Conservation (phyloP, 2,888 invertebrate genomes). For the Drosophila rubida region DNA sequence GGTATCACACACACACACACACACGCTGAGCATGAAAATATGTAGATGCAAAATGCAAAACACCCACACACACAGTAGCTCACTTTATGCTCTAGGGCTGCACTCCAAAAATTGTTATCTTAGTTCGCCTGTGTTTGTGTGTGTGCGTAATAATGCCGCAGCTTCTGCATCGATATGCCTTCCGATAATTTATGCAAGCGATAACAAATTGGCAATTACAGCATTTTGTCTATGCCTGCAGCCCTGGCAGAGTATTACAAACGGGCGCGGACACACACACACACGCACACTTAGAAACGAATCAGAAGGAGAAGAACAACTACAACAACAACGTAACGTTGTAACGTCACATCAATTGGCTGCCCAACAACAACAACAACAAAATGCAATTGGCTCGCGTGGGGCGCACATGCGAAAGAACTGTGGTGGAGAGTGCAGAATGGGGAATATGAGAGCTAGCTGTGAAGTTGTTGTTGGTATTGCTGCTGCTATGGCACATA, state of each 20-base stretch:
- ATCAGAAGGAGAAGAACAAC: constrained; percentile 15
- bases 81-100: constrained; percentile 32
- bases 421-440: neutral
- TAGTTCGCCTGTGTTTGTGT: neutral
- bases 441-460: constrained; percentile 9
- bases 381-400: constrained; percentile 56
- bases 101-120: neutral
- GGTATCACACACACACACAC: constrained; percentile 11
- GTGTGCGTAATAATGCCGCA: neutral
- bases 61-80: constrained; percentile 42
- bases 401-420: constrained; percentile 41
- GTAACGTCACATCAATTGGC: constrained; percentile 47
- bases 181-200: neutral
- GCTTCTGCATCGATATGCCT: neutral
- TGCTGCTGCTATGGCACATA: constrained; percentile 43
- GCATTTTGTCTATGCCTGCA: constrained; percentile 17
- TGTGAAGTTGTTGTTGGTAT: constrained; percentile 9
- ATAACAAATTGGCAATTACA: constrained; percentile 1
- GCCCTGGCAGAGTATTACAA: constrained; percentile 42
- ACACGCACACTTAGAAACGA: neutral
- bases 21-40: constrained; percentile 13
- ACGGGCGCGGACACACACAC: constrained; percentile 3
- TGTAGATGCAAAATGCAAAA: constrained; percentile 30
- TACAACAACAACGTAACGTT: constrained; percentile 25
- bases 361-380: constrained; percentile 29